Evolutionary conservation across 2,797 vertebrate genomes (phyloP), one percentile per base, ranked within the genome.

Genomic region (Adrianichthys oophorus): DNA sequence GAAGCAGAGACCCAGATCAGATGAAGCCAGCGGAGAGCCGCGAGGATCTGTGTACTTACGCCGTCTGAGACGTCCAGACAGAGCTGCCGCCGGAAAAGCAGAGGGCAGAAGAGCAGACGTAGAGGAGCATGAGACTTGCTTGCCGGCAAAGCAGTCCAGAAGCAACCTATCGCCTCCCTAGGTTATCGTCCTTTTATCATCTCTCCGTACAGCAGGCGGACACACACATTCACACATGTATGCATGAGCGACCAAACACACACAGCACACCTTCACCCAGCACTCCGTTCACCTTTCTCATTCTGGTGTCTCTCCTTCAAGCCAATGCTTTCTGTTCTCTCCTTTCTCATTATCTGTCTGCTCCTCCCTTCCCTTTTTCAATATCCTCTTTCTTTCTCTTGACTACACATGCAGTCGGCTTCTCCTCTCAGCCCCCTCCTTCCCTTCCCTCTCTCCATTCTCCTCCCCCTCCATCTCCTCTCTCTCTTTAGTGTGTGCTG

Each of bases 341-440:
- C 71, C 83, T 89, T 86, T 90, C 86, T 86, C 85, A 83, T 89
- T 85, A 89, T 91, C 80, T 85, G 82, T 84, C 83, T 82, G 87
- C 89, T 90, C 90, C 89, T 92, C 91, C 90, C 90, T 91, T 92
- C 87, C 82, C 78, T 85, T 87, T 90, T 91, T 92, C 90, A 90
- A 89, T 91, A 92, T 91, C 88, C 89, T 86, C 87, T 90, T 90
- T 91, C 87, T 89, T 86, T 91, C 83, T 88, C 83, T 89, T 71
- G 44, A 76, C 83, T 83, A 76, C 83, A 82, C 86, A 91, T 87
- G 83, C 88, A 84, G 88, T 92, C 85, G 82, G 86, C 84, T 87
- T 90, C 87, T 89, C 82, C 76, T 86, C 56, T 46, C 64, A 85
- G 85, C 82, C 88, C 87, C 90, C 88, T 80, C 86, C 88, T 77